Evolutionary conservation across 2,113 vertebrate species (phyloP), one percentile per base, ranked within the genome.

Genomic region (Chaetodon auriga): DNA sequence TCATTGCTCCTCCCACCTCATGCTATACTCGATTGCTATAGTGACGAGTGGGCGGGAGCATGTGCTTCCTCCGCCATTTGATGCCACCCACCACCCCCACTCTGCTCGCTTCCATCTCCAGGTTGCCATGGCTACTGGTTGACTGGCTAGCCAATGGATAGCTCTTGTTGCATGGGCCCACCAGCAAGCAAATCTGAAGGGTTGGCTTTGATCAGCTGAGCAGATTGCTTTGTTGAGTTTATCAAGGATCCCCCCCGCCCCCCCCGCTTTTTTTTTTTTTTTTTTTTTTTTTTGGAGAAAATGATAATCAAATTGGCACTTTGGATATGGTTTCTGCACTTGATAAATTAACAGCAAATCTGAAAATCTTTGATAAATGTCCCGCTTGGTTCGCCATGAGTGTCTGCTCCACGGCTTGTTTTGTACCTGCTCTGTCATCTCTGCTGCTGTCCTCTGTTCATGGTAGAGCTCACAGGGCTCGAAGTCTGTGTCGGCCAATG

Each of bases 321-420:
- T 83, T 81, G 46, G 30, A 85, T 74, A 19, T n/a, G 7, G 19
- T 78, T 60, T 75, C 62, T 1, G 25, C 75, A 25, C 51, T n/a
- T 21, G 25, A 14, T 70, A 82, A 90, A 86, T 85, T 69, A 53
- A 78, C 61, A 68, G 48, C 75, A 84, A 87, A 83, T 74, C 68
- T 76, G 69, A 90, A 89, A 91, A 92, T 93, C 94, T 94, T 95
- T 95, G 95, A 95, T 95, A 94, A 95, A 94, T 87, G 87, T 87
- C 80, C 76, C 2, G 85, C 90, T 87, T 87, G 71, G 75, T 80
- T 65, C 73, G 45, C 82, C 57, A 64, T 82, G 38, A 83, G 51
- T 68, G 69, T 90, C 65, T 89, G 75, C 86, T 77, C 54, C 87
- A 62, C 18, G n/a, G 75, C 82, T 89, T 85, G 64, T 74, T 84